Base-by-base conservation (phyloP, 2,888 invertebrate species). In the Brenthis ino region DNA sequence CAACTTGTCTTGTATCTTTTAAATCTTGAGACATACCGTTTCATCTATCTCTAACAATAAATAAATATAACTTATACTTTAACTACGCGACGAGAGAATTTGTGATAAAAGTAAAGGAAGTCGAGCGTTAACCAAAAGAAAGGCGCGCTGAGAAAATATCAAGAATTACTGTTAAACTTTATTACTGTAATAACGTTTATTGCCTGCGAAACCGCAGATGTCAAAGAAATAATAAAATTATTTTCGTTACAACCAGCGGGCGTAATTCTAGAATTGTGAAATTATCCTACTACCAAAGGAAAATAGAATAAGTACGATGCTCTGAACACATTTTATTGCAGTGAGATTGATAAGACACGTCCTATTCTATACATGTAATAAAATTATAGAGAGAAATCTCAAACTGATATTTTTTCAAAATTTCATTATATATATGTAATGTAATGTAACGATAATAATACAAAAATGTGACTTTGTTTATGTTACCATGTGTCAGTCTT, bases 221-320 rank as follows among this genome's bases (percentile, higher is more conserved):
- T 73, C 73, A 69, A 66, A 70, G 60, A 55, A 64, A 68, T 53
- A 60, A 73, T 73, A 73, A 73, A 73, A 71, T 69, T 71, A 73
- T 73, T 69, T 71, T 68, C 63, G 69, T 57, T 64, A 64, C 60
- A 33, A 50, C 20, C 11, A 37, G 47, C 68, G 13, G 33, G 8
- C 55, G 16, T 64, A 60, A 24, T 14, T 58, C 56, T 65, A 65
- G 57, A 64, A 13, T 65, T 20, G 37, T 43, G 37, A 43, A 43
- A 43, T 43, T 43, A 11, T 8, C 11, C 11, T 11, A 43, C 37
- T 43, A 43, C 11, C 11, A 43, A 43, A 43, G 37, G 37, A 43
- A 43, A 43, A 43, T 43, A 43, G 37, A 43, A 43, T 43, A 43
- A 43, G 2, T 43, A 2, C 37, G 37, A 43, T 43, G 8, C 8